Percentiles rank a stretch among this genome's conserved stretches.
These are phyloP conservation scores for Gila orcuttii DNA, from an alignment of 2,113 vertebrate genomes.

Conservation along the genomic window DNA sequence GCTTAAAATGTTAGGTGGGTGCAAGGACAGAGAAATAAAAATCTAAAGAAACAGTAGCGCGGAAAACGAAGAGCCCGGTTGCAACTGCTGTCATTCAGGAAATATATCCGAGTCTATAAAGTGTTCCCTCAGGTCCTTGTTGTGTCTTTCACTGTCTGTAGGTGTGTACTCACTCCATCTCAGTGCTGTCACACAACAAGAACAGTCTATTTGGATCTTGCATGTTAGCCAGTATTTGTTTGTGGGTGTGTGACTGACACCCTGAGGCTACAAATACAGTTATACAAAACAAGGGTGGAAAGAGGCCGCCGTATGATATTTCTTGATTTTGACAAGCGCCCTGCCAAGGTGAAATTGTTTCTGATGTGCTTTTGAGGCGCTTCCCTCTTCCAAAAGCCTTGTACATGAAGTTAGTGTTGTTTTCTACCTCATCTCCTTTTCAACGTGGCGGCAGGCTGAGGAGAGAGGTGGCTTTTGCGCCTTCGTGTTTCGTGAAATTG, in stretches of 20 bases:
- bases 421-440: constrained; percentile 81
- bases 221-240: constrained; percentile 41
- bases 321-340: constrained; percentile 75
- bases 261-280: constrained; percentile 65
- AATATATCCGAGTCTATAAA: constrained; percentile 54
- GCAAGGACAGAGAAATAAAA: constrained; percentile 51
- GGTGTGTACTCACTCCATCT: constrained; percentile 57
- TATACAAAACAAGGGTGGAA: constrained; percentile 62
- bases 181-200: constrained; percentile 56
- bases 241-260: constrained; percentile 66
- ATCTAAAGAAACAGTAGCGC: constrained; percentile 3
- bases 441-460: constrained; percentile 70
- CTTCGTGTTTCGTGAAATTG: constrained; percentile 81
- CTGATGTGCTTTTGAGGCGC: constrained; percentile 68
- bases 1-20: constrained; percentile 49
- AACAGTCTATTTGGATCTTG: constrained; percentile 59
- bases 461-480: constrained; percentile 73
- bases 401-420: constrained; percentile 78
- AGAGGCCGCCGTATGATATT: constrained; percentile 70
- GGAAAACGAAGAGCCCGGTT: constrained; percentile 10
- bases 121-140: constrained; percentile 52
- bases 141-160: constrained; percentile 51
- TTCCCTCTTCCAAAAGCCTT: constrained; percentile 58
- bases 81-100: constrained; percentile 51
- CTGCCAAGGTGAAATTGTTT: constrained; percentile 76